Percentiles rank a stretch among this genome's conserved stretches.
Conservation (phyloP, 2,797 vertebrate species). For the Pseudochromis fuscus region DNA sequence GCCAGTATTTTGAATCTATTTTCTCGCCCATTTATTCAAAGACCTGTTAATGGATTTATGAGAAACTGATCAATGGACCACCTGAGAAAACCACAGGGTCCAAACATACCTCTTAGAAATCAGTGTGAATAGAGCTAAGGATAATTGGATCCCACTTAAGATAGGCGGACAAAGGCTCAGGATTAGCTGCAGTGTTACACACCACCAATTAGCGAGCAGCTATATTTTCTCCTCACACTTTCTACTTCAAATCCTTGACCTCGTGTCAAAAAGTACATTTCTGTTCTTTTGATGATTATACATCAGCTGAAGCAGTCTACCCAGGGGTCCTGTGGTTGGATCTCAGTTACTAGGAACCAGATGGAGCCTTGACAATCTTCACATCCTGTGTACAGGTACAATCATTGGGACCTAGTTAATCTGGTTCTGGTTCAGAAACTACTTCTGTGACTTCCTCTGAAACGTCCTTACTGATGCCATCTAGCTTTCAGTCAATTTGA, state of each 20-base stretch:
- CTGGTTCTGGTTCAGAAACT: not conserved
- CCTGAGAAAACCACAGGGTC: too few relatives aligned
- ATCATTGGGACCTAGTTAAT: too few relatives aligned
- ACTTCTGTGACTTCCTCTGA: too few relatives aligned
- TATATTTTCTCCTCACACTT: not conserved
- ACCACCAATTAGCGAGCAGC: not conserved
- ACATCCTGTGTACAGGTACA: too few relatives aligned
- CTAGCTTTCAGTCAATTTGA: too few relatives aligned
- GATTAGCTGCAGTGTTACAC: not conserved
- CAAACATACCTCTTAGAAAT: too few relatives aligned
- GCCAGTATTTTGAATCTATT: too few relatives aligned
- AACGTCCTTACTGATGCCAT: too few relatives aligned
- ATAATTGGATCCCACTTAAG: not conserved
- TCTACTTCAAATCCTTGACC: not conserved
- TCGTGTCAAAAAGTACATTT: not conserved
- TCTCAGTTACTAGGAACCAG: not conserved
- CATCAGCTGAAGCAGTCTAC: too few relatives aligned
- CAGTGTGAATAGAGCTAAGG: too few relatives aligned
- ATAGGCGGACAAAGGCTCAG: not conserved
- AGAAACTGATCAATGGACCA: not conserved
- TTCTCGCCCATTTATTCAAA: too few relatives aligned
- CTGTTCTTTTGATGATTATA: slow-evolving; percentile 8
- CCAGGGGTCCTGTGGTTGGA: not conserved
- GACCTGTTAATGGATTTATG: not conserved
- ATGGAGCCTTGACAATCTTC: too few relatives aligned